Evolutionary conservation across 2,888 invertebrate genomes (phyloP), one percentile per base, ranked within the genome.

Genomic region (Nomada fucata): DNA sequence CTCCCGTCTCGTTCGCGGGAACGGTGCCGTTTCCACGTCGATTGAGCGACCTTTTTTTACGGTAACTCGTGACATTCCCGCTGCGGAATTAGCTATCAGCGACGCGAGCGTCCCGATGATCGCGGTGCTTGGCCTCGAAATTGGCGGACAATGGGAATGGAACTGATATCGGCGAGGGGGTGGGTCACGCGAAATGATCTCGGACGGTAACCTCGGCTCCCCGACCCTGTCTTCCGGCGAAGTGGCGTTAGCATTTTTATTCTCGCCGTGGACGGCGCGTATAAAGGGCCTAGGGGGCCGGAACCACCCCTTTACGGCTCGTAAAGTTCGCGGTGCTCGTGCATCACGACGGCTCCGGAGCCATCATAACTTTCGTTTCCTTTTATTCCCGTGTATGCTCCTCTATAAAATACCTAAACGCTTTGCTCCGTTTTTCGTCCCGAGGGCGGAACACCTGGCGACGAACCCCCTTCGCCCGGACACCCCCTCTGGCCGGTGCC

Each of bases 281-380:
- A 65, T 53, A 77, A 59, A 79, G 63, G 72, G 64, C 68, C 52
- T 44, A 36, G 55, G 70, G 53, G 69, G 55, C 29, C 23, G 70
- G 20, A 63, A 20, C 74, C 68, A 47, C 59, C 80, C 64, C 79
- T 77, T 76, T 82, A 86, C 87, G 83, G 89, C 85, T 91, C 91
- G 90, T 91, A 91, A 91, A 91, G 85, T 88, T 86, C 26, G 82
- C 84, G 79, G 73, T 61, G 71, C 84, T 80, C 79, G 82, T 82
- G 88, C 89, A 86, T 90, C 90, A 88, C 86, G 84, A 73, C 74
- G 79, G 83, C 81, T 69, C 26, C 83, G 85, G 84, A 76, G 76
- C 85, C 77, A 84, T 89, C 89, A 90, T 91, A 91, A 90, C 90
- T 90, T 90, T 84, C 76, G 85, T 85, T 79, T 79, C 83, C 85